Conservation (phyloP, 2,888 invertebrate species). For the Hirtodrosophila duncani region DNA sequence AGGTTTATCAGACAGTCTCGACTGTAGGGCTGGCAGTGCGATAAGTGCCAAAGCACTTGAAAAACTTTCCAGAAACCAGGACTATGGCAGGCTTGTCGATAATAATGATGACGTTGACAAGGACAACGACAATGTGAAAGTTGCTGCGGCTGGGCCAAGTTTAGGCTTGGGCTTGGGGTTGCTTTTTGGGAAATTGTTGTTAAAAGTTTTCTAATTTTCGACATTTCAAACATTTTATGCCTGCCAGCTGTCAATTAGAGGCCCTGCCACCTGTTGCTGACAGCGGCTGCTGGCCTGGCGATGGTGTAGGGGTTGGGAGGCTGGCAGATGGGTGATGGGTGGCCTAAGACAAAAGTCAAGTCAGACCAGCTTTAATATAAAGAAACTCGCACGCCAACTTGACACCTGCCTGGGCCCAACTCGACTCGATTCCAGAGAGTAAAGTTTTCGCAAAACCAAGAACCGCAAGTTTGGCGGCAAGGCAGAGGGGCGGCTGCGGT, state of each 20-base stretch:
- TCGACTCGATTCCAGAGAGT: background rate
- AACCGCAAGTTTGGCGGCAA: conserved; percentile 18
- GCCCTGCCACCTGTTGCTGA: conserved; percentile 70
- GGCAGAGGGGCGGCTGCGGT: conserved; percentile 7
- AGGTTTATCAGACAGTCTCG: conserved; percentile 58
- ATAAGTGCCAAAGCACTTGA: conserved; percentile 68
- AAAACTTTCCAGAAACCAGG: conserved; percentile 41
- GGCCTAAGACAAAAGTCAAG: conserved; percentile 43
- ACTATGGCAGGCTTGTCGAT: conserved; percentile 35
- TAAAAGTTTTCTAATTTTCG: conserved; percentile 72
- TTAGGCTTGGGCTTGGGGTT: background rate
- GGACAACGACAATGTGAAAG: background rate
- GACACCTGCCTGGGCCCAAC: conserved; percentile 60
- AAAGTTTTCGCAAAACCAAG: conserved; percentile 1
- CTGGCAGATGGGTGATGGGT: no score
- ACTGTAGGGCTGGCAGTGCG: no score
- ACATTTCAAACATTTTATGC: conserved; percentile 70
- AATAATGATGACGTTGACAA: conserved; percentile 53
- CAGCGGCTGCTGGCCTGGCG: conserved; percentile 36
- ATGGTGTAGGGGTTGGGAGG: background rate
- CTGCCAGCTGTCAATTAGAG: conserved; percentile 70
- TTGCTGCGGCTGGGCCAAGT: background rate
- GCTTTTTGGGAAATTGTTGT: conserved; percentile 53
- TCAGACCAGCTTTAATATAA: no score
- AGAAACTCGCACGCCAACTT: conserved; percentile 57